Conservation (phyloP, 1,140 invertebrate species). For the Caerostris extrusa region DNA sequence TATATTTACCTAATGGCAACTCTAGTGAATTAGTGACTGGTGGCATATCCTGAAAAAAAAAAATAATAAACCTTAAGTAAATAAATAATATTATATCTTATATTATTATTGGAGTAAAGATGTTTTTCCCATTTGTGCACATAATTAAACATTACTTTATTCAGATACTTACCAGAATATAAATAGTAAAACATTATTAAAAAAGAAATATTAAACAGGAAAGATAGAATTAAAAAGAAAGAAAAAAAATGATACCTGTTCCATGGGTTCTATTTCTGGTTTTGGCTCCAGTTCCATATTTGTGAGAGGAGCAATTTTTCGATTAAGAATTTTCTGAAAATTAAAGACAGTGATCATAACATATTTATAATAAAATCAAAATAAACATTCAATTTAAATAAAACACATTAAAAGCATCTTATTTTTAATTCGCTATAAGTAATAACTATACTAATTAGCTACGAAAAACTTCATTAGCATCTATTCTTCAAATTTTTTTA, state of each 20-base stretch:
- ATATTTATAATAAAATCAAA: neutral
- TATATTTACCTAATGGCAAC: neutral
- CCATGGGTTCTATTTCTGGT: neutral
- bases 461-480: no score
- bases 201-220: no score
- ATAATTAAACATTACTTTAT: no score
- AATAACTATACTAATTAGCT: no score
- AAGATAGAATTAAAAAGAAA: neutral
- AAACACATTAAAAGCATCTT: neutral
- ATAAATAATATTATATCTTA: neutral
- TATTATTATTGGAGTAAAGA: neutral
- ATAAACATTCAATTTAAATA: neutral
- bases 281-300: conserved; percentile 5
- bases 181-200: no score
- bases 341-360: neutral
- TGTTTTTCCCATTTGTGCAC: no score
- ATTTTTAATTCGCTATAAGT: no score
- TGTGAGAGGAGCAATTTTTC: neutral
- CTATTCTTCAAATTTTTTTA: no score
- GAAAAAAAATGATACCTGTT: neutral
- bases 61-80: neutral
- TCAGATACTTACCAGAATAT: no score
- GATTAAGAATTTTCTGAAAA: conserved; percentile 66
- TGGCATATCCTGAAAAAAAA: neutral
- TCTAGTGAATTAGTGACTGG: neutral